Evolutionary conservation across 2,113 vertebrate species (phyloP).

Genomic region (Vulpes ferrilata): DNA sequence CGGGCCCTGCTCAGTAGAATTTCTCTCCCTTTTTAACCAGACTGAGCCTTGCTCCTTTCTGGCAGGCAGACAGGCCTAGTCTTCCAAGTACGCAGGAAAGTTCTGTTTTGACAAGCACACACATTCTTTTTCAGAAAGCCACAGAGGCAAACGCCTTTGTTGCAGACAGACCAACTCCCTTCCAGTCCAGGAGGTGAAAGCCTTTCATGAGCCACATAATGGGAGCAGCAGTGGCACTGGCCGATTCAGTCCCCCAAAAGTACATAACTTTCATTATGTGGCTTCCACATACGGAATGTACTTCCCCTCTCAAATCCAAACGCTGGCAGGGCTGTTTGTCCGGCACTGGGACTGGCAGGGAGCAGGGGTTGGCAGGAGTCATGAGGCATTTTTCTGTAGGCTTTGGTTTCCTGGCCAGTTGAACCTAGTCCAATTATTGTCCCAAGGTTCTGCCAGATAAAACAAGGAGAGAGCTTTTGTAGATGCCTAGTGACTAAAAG

Average conservation of each 20-base stretch:
- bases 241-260: neutral
- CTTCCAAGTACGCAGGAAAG: constrained; percentile 52
- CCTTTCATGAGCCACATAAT: constrained; percentile 28
- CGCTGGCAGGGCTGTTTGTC: constrained; percentile 18
- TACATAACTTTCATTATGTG: neutral
- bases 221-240: neutral
- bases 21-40: neutral
- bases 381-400: constrained; percentile 61
- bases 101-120: constrained; percentile 65
- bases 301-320: constrained; percentile 30
- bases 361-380: constrained; percentile 59
- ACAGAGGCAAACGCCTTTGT: constrained; percentile 42
- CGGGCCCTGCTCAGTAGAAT: constrained; percentile 32
- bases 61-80: neutral
- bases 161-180: constrained; percentile 65
- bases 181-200: neutral
- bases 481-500: constrained; percentile 62
- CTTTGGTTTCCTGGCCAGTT: constrained; percentile 74
- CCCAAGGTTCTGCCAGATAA: constrained; percentile 77
- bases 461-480: constrained; percentile 73
- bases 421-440: constrained; percentile 70
- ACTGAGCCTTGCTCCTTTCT: constrained; percentile 24
- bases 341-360: constrained; percentile 43
- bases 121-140: constrained; percentile 22
- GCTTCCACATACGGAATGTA: neutral